Percentiles rank a stretch among this genome's conserved stretches.
These are phyloP conservation scores for Acrocephalus arundinaceus DNA, from an alignment of 2,113 vertebrate species.

Conservation along the genomic window DNA sequence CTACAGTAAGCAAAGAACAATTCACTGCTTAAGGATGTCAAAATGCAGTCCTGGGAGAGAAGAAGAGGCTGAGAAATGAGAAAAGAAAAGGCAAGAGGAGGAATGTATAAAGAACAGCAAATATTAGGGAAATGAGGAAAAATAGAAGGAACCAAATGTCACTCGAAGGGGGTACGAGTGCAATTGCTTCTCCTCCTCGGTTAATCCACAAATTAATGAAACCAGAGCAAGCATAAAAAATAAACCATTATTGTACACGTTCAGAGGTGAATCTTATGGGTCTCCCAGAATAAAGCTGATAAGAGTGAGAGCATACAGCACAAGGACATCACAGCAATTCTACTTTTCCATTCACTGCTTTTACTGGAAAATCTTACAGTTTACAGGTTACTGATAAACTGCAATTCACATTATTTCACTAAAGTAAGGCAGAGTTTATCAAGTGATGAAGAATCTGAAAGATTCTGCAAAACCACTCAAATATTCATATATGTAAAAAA, in stretches of 20 bases:
- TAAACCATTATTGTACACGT: neutral
- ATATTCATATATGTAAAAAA: neutral
- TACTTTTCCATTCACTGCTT: neutral
- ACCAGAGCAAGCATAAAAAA: neutral
- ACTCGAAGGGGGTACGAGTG: neutral
- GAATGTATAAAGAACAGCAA: conserved; percentile 49
- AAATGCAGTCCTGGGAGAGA: conserved; percentile 20
- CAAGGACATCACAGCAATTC: neutral
- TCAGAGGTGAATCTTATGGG: neutral
- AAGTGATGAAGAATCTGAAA: neutral
- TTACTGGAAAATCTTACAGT: neutral
- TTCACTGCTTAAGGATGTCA: conserved; percentile 46
- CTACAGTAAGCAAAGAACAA: conserved; percentile 64
- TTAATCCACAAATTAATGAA: conserved; percentile 57
- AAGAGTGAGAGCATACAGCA: neutral
- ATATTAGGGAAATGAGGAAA: conserved; percentile 58
- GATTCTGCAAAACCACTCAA: neutral
- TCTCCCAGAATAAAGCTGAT: neutral
- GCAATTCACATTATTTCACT: neutral
- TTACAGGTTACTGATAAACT: neutral
- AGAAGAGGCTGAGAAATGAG: conserved; percentile 49
- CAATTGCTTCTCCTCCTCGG: conserved; percentile 16
- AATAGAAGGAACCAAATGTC: conserved; percentile 58
- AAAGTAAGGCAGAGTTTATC: neutral
- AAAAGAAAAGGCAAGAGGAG: conserved; percentile 52